phyloP scores from a whole-genome alignment of 2,797 vertebrate genomes.

The Eutrigla gurnardus region DNA sequence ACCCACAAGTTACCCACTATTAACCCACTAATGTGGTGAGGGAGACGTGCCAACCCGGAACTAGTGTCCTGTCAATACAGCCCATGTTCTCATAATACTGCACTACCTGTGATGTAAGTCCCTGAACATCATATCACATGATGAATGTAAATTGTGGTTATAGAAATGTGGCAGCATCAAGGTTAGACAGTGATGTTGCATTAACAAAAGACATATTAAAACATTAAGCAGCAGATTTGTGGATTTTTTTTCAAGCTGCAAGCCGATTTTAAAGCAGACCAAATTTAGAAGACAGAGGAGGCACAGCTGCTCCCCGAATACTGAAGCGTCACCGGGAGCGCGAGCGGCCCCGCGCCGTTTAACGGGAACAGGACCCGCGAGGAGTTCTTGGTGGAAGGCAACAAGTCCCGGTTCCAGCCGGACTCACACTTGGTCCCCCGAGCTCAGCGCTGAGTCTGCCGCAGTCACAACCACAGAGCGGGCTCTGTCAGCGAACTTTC shows the following conservation, averaged over 20 bases:
- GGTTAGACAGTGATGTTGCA: neutral
- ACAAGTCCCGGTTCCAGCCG: constrained; percentile 65
- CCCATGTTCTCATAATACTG: neutral
- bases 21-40: neutral
- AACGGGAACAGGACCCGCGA: neutral
- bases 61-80: neutral
- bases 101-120: neutral
- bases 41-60: neutral
- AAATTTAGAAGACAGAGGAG: neutral
- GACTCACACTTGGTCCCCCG: constrained; percentile 22
- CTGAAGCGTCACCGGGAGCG: neutral
- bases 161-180: neutral
- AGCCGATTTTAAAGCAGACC: neutral
- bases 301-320: neutral
- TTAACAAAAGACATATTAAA: neutral
- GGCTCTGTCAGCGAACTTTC: constrained; percentile 54
- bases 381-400: constrained; percentile 41
- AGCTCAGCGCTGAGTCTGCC: constrained; percentile 44
- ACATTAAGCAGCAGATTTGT: neutral
- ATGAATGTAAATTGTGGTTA: neutral
- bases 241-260: no score
- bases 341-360: neutral
- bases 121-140: neutral
- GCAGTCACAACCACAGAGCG: constrained; percentile 47
- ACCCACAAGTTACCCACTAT: no score